Evolutionary conservation across 1,140 invertebrate genomes (phyloP).

Genomic region (Delia radicum): DNA sequence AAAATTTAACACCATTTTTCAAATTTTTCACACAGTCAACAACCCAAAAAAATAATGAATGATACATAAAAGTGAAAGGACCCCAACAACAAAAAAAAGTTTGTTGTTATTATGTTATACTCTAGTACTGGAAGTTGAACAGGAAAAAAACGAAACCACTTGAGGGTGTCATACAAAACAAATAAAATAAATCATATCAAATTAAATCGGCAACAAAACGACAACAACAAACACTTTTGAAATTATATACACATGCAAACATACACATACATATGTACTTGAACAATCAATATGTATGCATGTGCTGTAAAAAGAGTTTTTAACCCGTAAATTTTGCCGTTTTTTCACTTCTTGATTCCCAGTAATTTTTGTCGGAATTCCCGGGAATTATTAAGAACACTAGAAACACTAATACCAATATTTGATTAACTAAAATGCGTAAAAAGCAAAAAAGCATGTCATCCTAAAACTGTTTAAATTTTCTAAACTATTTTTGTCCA

Average conservation of each 20-base stretch:
- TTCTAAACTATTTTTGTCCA: too few species aligned
- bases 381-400: too few species aligned
- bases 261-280: neutral
- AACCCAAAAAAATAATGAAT: constrained; percentile 46
- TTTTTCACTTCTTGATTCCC: too few species aligned
- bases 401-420: too few species aligned
- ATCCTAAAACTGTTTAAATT: too few species aligned
- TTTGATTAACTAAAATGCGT: too few species aligned
- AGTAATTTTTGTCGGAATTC: too few species aligned
- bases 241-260: neutral
- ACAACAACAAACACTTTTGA: neutral
- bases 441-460: too few species aligned
- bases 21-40: constrained; percentile 27
- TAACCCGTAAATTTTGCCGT: too few species aligned
- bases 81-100: neutral
- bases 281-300: neutral
- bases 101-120: neutral
- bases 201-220: neutral
- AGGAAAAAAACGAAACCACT: constrained; percentile 35
- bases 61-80: neutral
- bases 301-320: too few species aligned
- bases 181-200: constrained; percentile 55
- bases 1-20: constrained; percentile 16
- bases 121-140: neutral
- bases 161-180: constrained; percentile 53